These are phyloP conservation scores for Choreutis nemorana DNA, from an alignment of 2,888 invertebrate genomes.

Conservation along the genomic window DNA sequence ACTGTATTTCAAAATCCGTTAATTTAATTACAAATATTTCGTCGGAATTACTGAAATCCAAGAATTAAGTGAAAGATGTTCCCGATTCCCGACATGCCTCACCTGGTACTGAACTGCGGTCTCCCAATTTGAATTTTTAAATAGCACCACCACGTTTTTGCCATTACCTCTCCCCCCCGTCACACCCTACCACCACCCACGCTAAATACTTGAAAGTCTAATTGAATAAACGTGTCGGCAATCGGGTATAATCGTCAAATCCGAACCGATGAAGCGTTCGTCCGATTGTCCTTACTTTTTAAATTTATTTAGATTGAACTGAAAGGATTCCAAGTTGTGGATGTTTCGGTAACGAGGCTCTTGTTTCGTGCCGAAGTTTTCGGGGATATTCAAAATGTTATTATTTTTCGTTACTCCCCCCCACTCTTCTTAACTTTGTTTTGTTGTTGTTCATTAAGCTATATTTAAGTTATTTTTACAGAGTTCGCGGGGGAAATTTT, in stretches of 20 bases:
- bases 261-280: constrained; percentile 22
- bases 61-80: no score
- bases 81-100: no score
- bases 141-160: constrained; percentile 17
- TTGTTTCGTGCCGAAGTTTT: constrained; percentile 20
- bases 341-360: constrained; percentile 19
- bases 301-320: constrained; percentile 30
- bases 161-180: constrained; percentile 12
- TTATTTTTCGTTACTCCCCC: constrained; percentile 14
- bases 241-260: constrained; percentile 29
- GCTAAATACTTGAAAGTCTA: constrained; percentile 42
- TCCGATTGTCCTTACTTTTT: constrained; percentile 23
- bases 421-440: no score
- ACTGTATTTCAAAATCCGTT: no score
- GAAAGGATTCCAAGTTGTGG: constrained; percentile 19
- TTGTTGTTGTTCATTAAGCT: no score
- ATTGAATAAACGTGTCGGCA: constrained; percentile 48
- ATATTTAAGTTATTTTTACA: no score
- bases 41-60: no score
- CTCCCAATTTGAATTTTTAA: constrained; percentile 17
- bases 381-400: constrained; percentile 22
- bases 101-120: no score
- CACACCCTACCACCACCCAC: no score
- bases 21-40: no score
- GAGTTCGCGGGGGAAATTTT: no score